Conservation (phyloP, 1,140 invertebrate species). For the Drosophila albomicans region DNA sequence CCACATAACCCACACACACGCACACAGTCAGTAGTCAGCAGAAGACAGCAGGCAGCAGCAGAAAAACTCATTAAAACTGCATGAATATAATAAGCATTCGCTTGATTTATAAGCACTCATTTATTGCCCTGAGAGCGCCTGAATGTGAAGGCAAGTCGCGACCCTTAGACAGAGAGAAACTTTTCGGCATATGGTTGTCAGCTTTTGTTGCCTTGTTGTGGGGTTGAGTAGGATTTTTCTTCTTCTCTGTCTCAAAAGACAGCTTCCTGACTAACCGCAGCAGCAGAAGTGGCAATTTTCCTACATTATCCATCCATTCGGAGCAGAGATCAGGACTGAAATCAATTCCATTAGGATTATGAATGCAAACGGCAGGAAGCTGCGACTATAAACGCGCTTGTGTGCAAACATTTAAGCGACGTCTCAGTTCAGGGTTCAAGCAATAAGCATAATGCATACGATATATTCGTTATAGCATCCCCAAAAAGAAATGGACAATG, state of each 20-base stretch:
- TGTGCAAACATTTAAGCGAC: constrained; percentile 76
- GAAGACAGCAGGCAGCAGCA: constrained; percentile 15
- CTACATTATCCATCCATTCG: constrained; percentile 67
- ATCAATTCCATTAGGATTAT: constrained; percentile 84
- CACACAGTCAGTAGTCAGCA: constrained; percentile 32
- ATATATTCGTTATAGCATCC: not conserved
- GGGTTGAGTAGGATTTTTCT: constrained; percentile 32
- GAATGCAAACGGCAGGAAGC: constrained; percentile 77
- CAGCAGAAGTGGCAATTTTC: constrained; percentile 66
- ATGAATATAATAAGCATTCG: constrained; percentile 80
- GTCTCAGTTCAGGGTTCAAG: constrained; percentile 42
- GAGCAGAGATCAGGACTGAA: constrained; percentile 51
- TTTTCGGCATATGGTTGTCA: constrained; percentile 70
- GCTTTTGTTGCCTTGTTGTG: constrained; percentile 34
- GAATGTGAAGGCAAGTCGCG: constrained; percentile 26
- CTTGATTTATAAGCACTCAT: constrained; percentile 80
- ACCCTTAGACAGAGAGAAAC: constrained; percentile 22
- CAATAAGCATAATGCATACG: constrained; percentile 75
- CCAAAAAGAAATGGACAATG: constrained; percentile 16
- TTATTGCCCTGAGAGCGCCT: constrained; percentile 44
- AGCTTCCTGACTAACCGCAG: constrained; percentile 65
- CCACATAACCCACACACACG: not conserved
- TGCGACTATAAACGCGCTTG: constrained; percentile 79
- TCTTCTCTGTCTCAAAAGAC: constrained; percentile 21
- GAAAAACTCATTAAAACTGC: constrained; percentile 81